These are phyloP conservation scores for Calameuta filiformis DNA, from an alignment of 2,888 invertebrate species.

Conservation along the genomic window DNA sequence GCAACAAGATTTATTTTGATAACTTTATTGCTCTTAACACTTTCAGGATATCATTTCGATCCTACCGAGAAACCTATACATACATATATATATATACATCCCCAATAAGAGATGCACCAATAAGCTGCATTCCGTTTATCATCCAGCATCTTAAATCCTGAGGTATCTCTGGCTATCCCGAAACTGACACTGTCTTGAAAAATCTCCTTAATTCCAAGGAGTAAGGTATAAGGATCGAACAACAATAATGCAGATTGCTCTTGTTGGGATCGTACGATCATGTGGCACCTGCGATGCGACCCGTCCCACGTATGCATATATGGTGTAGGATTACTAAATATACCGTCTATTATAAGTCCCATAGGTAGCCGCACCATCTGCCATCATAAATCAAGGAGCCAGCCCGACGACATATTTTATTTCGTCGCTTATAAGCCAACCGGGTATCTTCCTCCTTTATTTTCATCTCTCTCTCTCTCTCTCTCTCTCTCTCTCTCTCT, in stretches of 20 bases:
- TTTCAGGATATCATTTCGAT: background rate
- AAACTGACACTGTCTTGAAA: background rate
- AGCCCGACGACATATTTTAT: constrained; percentile 20
- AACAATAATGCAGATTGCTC: background rate
- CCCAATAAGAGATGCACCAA: background rate
- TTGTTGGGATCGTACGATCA: background rate
- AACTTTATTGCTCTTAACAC: background rate
- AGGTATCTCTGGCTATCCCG: background rate
- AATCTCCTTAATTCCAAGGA: background rate
- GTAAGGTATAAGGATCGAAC: background rate
- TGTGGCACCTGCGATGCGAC: constrained; percentile 2
- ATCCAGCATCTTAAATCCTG: background rate
- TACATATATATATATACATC: background rate
- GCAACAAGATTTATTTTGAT: background rate
- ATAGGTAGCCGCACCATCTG: constrained; percentile 16
- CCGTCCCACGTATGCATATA: constrained; percentile 2
- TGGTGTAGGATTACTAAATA: constrained; percentile 22
- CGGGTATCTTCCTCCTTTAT: background rate
- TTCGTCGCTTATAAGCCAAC: constrained; percentile 20
- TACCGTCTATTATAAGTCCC: constrained; percentile 21
- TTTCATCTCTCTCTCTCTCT: background rate
- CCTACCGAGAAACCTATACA: background rate
- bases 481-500: too few relatives aligned
- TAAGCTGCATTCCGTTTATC: background rate
- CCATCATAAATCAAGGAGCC: constrained; percentile 21